Evolutionary conservation across 2,888 invertebrate species (phyloP), one percentile per base, ranked within the genome.

Genomic region (Nebria brevicollis): DNA sequence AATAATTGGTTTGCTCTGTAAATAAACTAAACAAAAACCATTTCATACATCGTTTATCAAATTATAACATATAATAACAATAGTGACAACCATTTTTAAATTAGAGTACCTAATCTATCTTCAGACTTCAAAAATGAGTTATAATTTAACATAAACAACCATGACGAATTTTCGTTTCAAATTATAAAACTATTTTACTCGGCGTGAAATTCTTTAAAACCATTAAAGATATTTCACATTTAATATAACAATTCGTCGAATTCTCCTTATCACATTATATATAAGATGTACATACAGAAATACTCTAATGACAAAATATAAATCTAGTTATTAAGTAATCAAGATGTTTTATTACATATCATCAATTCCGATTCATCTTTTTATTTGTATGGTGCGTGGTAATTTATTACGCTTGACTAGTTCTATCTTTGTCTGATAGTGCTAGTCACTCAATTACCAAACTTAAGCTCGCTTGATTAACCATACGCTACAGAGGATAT

Each of bases 381-480:
- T 54, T 54, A 54, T 54, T 54, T 34, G 34, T 34, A 34, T 34
- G 34, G 8, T 54, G 13, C 54, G 54, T 54, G 54, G 54, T 54
- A 3, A 54, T 70, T 11, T 34, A 26, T 26, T 20, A 70, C 7
- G 70, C n/a, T 26, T 70, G 26, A 70, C 70, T 70, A 34, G 6
- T 13, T 26, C 70, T 7, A 34, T 20, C 70, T 34, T 34, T 70
- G 7, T 70, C 26, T 13, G 26, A 70, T 26, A 26, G 20, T 70
- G 70, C 70, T 34, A 70, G 70, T 70, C 70, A 70, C 70, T 70
- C 70, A 70, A 70, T 70, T 70, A 70, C 70, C 70, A 15, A 34
- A 70, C 70, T 13, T 54, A 34, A 34, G 20, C 70, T 25, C 70
- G 70, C 70, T 70, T 70, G 70, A 70, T 70, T 34, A 70, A 70